Evolutionary conservation across 2,113 vertebrate genomes (phyloP), one percentile per base, ranked within the genome.

Genomic region (Syngnathus typhle): DNA sequence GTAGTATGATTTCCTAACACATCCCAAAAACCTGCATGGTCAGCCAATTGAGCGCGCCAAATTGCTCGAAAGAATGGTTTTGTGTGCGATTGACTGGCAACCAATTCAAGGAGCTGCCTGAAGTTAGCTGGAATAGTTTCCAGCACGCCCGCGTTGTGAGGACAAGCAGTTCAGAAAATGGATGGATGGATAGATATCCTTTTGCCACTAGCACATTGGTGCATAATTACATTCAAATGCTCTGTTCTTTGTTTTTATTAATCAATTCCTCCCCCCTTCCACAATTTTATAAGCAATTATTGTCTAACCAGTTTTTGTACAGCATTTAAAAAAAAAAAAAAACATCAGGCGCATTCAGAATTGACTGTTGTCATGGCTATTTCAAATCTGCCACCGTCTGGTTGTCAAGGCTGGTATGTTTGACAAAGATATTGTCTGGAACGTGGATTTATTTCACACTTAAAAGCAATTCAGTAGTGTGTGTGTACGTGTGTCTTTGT

Each of bases 341-440:
- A 67, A 72, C 78, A 37, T 72, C 77, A 79, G 73, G 60, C 67
- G 65, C 72, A 77, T 85, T 88, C 83, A 82, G 87, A 84, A 79
- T 82, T 78, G 70, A 72, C 81, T 81, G 89, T 90, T 91, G 88
- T 87, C 85, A 89, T 91, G 88, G 88, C 75, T 91, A 80, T 59
- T 85, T 56, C 58, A 54, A 83, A 78, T 86, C 88, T 89, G 88
- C 77, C 82, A 56, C 70, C 74, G 77, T 77, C 80, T 77, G 71
- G 76, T 80, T 74, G 76, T 87, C 89, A 91, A 91, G 87, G 88
- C 87, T 86, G 69, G 47, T 64, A 64, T 82, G 84, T 89, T 87
- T 86, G 85, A 89, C 86, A 87, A 87, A 88, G 88, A 85, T 88
- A 80, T 87, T 82, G 85, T 86, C 77, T 82, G 78, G 59, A 65